phyloP scores from a whole-genome alignment of 2,888 invertebrate genomes.

The Nephrotoma flavescens region DNA sequence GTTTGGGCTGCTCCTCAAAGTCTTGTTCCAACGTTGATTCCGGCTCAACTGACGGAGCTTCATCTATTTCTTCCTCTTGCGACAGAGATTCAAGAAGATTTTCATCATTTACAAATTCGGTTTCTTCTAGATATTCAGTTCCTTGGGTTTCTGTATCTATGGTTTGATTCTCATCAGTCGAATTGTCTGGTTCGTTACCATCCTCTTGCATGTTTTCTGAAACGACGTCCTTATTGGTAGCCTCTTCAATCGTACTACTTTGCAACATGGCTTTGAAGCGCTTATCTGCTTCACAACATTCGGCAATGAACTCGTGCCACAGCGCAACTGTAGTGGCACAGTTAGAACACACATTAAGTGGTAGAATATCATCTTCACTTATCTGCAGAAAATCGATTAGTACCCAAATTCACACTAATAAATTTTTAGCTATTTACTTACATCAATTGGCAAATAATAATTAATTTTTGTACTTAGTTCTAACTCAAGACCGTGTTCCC shows the following conservation, averaged over 20 bases:
- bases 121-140: not conserved
- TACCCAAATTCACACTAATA: too few species aligned
- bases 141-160: not conserved
- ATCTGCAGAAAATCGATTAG: not conserved
- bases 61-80: not conserved
- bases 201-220: conserved; percentile 26
- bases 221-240: not conserved
- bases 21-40: not conserved
- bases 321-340: conserved; percentile 5
- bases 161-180: not conserved
- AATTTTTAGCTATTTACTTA: conserved; percentile 18
- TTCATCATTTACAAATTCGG: not conserved
- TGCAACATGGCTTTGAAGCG: conserved; percentile 7
- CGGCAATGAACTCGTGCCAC: conserved; percentile 9
- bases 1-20: not conserved
- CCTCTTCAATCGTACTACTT: not conserved
- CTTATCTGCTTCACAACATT: conserved; percentile 6
- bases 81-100: not conserved
- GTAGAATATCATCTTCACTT: conserved; percentile 8
- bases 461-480: conserved; percentile 45
- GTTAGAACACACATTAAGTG: conserved; percentile 12
- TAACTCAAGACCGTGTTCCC: conserved; percentile 43
- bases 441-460: conserved; percentile 46
- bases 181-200: conserved; percentile 13
- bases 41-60: not conserved